phyloP scores from a whole-genome alignment of 2,888 invertebrate species.

The Barypeithes pellucidus region DNA sequence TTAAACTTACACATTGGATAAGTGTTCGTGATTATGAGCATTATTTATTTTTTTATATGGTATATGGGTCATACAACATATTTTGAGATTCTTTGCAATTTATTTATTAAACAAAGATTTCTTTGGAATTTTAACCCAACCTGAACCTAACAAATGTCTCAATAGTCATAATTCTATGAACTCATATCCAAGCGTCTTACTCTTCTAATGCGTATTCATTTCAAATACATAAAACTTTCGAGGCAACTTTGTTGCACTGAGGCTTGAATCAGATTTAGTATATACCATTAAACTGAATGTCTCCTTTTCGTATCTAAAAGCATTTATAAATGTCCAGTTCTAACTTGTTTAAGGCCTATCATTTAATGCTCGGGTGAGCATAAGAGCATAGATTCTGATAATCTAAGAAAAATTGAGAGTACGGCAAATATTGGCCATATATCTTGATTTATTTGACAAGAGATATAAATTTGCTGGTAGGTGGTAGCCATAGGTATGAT shows the following conservation, averaged over 20 bases:
- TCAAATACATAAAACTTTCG: not conserved
- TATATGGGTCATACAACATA: not conserved
- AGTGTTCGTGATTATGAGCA: not conserved
- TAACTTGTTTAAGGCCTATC: constrained; percentile 10
- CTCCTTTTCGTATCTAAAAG: constrained; percentile 22
- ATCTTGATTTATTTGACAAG: constrained; percentile 18
- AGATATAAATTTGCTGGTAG: constrained; percentile 14
- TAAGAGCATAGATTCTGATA: constrained; percentile 9
- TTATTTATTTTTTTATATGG: not conserved
- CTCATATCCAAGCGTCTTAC: not conserved
- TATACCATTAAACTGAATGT: constrained; percentile 17
- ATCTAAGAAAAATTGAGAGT: constrained; percentile 23
- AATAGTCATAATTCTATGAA: constrained; percentile 1
- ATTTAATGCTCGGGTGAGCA: constrained; percentile 20
- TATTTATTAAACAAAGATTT: no score
- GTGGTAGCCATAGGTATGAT: not conserved
- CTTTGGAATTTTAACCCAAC: no score
- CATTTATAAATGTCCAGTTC: constrained; percentile 26
- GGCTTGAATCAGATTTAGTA: constrained; percentile 9
- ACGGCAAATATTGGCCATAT: constrained; percentile 14
- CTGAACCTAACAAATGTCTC: not conserved
- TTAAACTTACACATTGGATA: not conserved
- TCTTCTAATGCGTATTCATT: constrained; percentile 3
- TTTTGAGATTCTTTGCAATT: no score
- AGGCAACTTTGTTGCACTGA: not conserved